Evolutionary conservation across 2,888 invertebrate genomes (phyloP), one percentile per base, ranked within the genome.

Genomic region (Cancer borealis): DNA sequence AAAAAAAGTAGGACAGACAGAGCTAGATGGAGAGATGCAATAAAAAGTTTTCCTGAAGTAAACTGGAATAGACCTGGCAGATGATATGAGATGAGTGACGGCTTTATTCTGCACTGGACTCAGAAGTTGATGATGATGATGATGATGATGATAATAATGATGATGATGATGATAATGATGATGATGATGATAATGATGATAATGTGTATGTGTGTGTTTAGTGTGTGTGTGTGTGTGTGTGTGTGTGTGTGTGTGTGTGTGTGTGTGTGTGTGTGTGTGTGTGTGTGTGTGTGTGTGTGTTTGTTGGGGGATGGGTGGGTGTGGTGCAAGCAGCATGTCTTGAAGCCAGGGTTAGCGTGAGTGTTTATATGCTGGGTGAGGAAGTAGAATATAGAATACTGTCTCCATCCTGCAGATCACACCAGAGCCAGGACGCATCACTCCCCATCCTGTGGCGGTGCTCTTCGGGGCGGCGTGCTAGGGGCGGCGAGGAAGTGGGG

Each of bases 261-360:
- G 79, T 79, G 79, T 79, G 79, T 79, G 79, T 79, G 79, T 79
- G 79, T 79, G 79, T 79, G 79, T 79, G 79, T 79, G 79, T 79
- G 79, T 79, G 73, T 73, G 73, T 73, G 73, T 73, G 73, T 73
- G 54, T 73, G 73, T n/a, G 73, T 30, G 79, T 26, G 79, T 26
- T 4, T 30, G 79, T 30, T 39, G 54, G 54, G 54, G 12, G 5
- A 54, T 14, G 14, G 54, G 54, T 54, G 54, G 14, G 54, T 6
- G 54, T 54, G 54, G 54, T 17, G 12, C 17, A 49, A 49, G 54
- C 17, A 12, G 12, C 12, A 54, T 39, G 39, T 39, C 39, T 39
- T 39, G 39, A 39, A 39, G 39, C 39, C 0, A 39, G 39, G 39
- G 39, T 39, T 39, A 54, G 12, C 12, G 17, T 54, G 17, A 2